Base-by-base conservation (phyloP, 1,140 invertebrate genomes). In the Proctacanthus coquilletti region DNA sequence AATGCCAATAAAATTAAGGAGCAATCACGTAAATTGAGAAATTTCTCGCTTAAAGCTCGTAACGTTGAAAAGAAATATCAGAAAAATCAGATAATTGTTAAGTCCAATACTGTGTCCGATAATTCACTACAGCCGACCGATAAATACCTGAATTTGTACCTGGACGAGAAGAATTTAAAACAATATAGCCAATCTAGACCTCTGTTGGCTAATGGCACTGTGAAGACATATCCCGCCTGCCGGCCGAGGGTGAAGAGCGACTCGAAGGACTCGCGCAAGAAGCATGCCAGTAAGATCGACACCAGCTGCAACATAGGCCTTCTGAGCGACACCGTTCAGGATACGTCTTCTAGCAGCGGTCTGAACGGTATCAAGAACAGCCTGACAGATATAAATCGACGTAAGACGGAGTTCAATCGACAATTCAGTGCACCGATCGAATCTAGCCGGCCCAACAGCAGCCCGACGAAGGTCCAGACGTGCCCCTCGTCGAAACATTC, bases 1-100 rank as follows among this genome's bases (percentile, higher is more conserved):
- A 56, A 53, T 39, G 52, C 53, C 40, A 58, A 58, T 40, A 58
- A 58, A 49, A 56, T 58, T 46, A 58, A 58, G 45, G 55, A 58
- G 39, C 55, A 58, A 43, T 56, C 55, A n/a, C 53, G 54, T 40
- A 58, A 56, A 39, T 36, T 58, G 30, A 46, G 55, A 21, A 58
- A 58, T 42, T 45, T 58, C 5, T 58, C 55, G 15, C 43, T 58
- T 13, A 58, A 56, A 21, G 55, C 53, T 10, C 46, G 53, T 33
- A 52, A 47, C 2, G 50, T 44, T 23, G 55, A 56, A 29, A 55
- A 54, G 42, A 58, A 58, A 13, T 27, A 27, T 13, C 23, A 8
- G 45, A 53, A 56, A 14, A 52, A 33, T 13, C 39, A 56, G 41
- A 53, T 58, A 15, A 52, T 58, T 36, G 47, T 47, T 9, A 58